Percentiles rank a stretch among this genome's conserved stretches.
Conservation (phyloP, 2,888 invertebrate species). For the Leucophora obtusa region DNA sequence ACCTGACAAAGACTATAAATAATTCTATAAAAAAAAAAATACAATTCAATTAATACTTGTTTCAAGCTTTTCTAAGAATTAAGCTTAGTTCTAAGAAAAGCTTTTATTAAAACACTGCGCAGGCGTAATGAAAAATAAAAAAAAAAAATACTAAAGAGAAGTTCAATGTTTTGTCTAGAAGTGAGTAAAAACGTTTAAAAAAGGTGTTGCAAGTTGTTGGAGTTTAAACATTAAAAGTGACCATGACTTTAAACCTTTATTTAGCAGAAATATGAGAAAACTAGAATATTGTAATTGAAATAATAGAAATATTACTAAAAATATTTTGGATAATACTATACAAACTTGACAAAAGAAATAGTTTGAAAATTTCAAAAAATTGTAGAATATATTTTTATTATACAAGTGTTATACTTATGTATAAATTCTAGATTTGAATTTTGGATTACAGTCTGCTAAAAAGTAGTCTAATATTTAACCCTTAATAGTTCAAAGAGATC, state of each 20-base stretch:
- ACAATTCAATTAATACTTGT: neutral
- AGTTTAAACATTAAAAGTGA: slow-evolving; percentile 54
- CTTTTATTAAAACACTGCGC: slow-evolving; percentile 16
- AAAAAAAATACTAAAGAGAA: slow-evolving; percentile 7
- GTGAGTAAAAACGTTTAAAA: neutral
- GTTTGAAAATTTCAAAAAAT: too few species aligned
- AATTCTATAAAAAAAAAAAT: neutral
- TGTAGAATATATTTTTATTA: too few species aligned
- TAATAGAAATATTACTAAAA: neutral
- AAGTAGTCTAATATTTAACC: too few species aligned
- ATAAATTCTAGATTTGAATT: too few species aligned
- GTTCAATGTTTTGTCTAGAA: slow-evolving; percentile 25
- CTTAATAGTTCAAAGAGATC: too few species aligned
- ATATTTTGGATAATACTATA: too few species aligned
- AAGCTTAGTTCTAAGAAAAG: neutral
- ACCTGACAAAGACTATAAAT: too few species aligned
- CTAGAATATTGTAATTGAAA: neutral
- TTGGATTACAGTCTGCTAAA: too few species aligned
- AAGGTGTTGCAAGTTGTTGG: slow-evolving; percentile 38
- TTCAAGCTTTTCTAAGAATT: slow-evolving; percentile 8
- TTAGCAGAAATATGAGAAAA: neutral
- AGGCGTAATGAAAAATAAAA: slow-evolving; percentile 6
- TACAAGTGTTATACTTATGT: too few species aligned
- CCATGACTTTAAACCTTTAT: slow-evolving; percentile 67
- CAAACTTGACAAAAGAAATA: too few species aligned